Evolutionary conservation across 2,113 vertebrate species (phyloP), one percentile per base, ranked within the genome.

Genomic region (Arizona elegans): DNA sequence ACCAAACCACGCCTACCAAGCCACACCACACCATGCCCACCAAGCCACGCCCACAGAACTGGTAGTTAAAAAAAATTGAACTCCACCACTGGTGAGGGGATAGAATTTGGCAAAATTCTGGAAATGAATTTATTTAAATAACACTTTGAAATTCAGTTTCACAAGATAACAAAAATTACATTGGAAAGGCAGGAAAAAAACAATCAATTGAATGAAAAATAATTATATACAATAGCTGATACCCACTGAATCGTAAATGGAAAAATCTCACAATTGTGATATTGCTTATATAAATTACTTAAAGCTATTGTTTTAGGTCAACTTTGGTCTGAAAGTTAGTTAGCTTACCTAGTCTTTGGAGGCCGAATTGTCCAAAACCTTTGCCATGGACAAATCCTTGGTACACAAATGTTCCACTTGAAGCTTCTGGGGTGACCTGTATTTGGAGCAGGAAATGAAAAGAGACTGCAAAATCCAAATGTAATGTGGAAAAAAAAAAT

Each of bases 281-380:
- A 38, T 75, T n/a, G 17, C 38, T 33, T 43, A 81, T 55, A 43
- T 33, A 81, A 85, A 56, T 86, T 47, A 38, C 11, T 55, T 23
- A 85, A 38, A n/a, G 15, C 9, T 55, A 38, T 38, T 55, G 12
- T 58, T 23, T 55, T 5, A 38, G 86, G 47, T 13, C 52, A 53
- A 52, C 24, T 47, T 87, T 26, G 26, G 86, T 52, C 24, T 29
- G 47, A 52, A 52, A 52, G 24, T 33, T 21, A 55, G 8, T 89
- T 17, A 87, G 96, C 96, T 98, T 98, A 99, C 99, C 99, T 3
- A 99, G 97, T 96, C 99, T 98, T 97, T 99, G 99, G 91, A 99
- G 99, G 96, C 99, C 99, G 91, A 99, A 99, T 95, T 99, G 99
- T 91, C 99, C 99, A 10, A 99, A 99, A 96, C 98, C 99, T 97